A percentile compares a stretch with the other conserved stretches of the same genome.
Conservation (phyloP, 2,113 vertebrate species). For the Corythoichthys intestinalis region DNA sequence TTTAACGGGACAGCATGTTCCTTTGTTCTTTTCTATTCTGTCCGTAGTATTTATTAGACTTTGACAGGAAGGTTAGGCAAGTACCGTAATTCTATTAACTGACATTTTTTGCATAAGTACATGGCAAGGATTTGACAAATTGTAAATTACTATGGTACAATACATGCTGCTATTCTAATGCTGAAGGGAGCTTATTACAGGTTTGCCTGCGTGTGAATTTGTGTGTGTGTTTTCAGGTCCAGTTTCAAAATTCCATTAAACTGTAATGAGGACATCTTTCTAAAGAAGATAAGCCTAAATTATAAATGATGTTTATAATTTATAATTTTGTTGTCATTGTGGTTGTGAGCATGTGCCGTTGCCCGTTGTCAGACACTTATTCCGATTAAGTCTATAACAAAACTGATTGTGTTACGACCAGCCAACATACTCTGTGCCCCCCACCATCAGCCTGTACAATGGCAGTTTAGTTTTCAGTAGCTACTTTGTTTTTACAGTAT, state of each 20-base stretch:
- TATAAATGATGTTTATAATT: neutral
- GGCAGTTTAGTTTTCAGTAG: neutral
- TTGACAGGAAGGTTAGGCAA: constrained; percentile 10
- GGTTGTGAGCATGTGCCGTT: neutral
- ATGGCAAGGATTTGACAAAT: constrained; percentile 20
- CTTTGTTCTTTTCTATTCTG: neutral
- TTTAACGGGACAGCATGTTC: neutral
- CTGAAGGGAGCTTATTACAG: constrained; percentile 17
- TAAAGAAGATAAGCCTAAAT: neutral
- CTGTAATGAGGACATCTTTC: neutral
- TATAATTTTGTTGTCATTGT: neutral
- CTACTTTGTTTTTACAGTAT: neutral
- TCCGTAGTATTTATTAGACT: constrained; percentile 2
- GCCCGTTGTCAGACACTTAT: neutral
- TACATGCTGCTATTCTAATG: constrained; percentile 24
- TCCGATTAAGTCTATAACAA: neutral
- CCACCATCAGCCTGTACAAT: neutral
- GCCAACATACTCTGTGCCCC: neutral
- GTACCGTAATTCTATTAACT: constrained; percentile 5
- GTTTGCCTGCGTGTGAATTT: neutral
- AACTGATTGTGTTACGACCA: neutral
- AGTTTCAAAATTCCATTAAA: neutral
- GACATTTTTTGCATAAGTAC: neutral
- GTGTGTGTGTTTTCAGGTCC: neutral
- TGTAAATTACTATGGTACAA: constrained; percentile 18